A percentile compares a stretch with the other conserved stretches of the same genome.
Conservation (phyloP, 2,797 vertebrate genomes). For the Oryzias dopingdopingensis region DNA sequence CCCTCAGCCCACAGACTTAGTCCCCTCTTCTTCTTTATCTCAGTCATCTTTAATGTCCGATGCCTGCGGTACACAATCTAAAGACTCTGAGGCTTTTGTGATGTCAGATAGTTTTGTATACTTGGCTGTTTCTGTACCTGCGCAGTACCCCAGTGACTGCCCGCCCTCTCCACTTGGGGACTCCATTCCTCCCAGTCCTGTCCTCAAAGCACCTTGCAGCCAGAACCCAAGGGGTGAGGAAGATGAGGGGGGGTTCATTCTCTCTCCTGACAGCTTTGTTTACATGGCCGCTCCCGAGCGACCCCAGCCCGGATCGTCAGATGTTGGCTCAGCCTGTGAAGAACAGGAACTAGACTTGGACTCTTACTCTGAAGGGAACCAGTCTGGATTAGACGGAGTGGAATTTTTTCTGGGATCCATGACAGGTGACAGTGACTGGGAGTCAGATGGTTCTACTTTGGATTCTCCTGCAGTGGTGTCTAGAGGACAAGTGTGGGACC, state of each 20-base stretch:
- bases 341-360: slow-evolving; percentile 77
- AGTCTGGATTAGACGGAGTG: slow-evolving; percentile 75
- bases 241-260: slow-evolving; percentile 65
- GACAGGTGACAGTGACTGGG: slow-evolving; percentile 83
- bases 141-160: slow-evolving; percentile 61
- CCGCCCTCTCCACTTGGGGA: slow-evolving; percentile 72
- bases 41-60: slow-evolving; percentile 32
- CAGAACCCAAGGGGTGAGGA: slow-evolving; percentile 52
- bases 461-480: slow-evolving; percentile 52
- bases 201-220: slow-evolving; percentile 57
- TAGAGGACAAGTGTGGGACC: slow-evolving; percentile 71
- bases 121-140: slow-evolving; percentile 76
- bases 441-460: slow-evolving; percentile 72
- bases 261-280: slow-evolving; percentile 81
- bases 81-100: slow-evolving; percentile 71
- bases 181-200: slow-evolving; percentile 73
- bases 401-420: slow-evolving; percentile 79
- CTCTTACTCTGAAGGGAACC: slow-evolving; percentile 78
- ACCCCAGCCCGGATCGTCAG: slow-evolving; percentile 58
- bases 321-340: slow-evolving; percentile 70
- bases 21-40: slow-evolving; percentile 42
- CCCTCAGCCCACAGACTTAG: slow-evolving; percentile 24
- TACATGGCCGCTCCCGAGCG: slow-evolving; percentile 83
- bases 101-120: slow-evolving; percentile 83
- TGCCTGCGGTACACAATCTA: slow-evolving; percentile 46